Evolutionary conservation across 2,797 vertebrate species (phyloP), one percentile per base, ranked within the genome.

Genomic region (Odontamblyopus lacepedii): DNA sequence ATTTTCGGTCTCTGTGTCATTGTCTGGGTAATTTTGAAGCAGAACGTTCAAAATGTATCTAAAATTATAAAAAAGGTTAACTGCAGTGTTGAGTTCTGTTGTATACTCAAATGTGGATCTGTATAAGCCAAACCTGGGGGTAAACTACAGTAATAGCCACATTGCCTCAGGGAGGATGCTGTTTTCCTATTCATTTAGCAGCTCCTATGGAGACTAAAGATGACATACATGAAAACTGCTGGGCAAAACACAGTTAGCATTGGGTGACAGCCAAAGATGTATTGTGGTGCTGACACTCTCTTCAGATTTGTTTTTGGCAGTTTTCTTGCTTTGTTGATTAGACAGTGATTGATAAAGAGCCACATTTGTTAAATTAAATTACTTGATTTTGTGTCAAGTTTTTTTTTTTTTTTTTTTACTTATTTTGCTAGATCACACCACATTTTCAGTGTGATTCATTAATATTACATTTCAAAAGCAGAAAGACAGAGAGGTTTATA

Each of bases 161-260:
- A 4, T 60, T 19, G 70, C 76, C 72, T 55, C 16, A 53, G 55
- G 70, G 65, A 35, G 23, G 6, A 69, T 60, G 60, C 69, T 26
- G 63, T 50, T 59, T 69, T 19, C 41, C 23, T 55, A 23, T 56
- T 64, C 41, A 44, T 63, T 53, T 29, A 69, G 16, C 44, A n/a
- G 63, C 16, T 26, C 6, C 26, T 59, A 6, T 50, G 13, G 4
- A 1, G 11, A 4, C 72, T 61, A 50, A 57, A 67, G 23, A 29
- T 38, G 26, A 74, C 51, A 73, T 69, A 55, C 53, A 71, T 72
- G 26, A 51, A 60, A 18, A 72, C 26, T 60, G 57, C 3, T 16
- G 26, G 41, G 44, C 8, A 4, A 53, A 15, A 70, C 35, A 48
- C 16, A 5, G 16, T 12, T 5, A 2, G 32, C 30, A 15, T 19